phyloP scores from a whole-genome alignment of 2,888 invertebrate genomes.

The Bursaphelenchus okinawaensis region DNA sequence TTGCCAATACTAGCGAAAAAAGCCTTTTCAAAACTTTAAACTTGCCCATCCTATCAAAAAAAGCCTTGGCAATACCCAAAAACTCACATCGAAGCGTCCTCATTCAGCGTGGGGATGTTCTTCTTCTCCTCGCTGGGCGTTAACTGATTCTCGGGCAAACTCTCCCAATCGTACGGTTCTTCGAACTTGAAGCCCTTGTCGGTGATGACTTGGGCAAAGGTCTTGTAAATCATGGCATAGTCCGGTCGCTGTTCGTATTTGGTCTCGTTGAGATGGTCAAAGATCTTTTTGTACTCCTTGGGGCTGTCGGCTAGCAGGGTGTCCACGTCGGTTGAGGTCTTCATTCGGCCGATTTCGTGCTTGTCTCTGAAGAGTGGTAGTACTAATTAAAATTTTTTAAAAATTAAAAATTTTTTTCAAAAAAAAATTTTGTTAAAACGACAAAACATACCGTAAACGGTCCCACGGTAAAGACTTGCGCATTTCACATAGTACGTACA shows the following conservation, averaged over 20 bases:
- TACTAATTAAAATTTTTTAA: neutral
- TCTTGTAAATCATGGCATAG: conserved; percentile 24
- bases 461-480: conserved; percentile 41
- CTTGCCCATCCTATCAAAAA: conserved; percentile 8
- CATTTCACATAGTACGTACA: conserved; percentile 45
- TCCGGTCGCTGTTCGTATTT: conserved; percentile 35
- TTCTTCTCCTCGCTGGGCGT: conserved; percentile 7
- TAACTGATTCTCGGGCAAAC: neutral
- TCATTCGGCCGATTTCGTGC: conserved; percentile 23
- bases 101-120: conserved; percentile 10
- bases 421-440: too few species aligned
- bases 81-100: conserved; percentile 3
- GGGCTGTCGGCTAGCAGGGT: conserved; percentile 36
- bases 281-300: conserved; percentile 27
- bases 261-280: conserved; percentile 27
- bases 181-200: conserved; percentile 16
- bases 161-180: conserved; percentile 26
- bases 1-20: too few species aligned
- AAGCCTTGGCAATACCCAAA: neutral
- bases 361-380: conserved; percentile 19
- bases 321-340: conserved; percentile 24
- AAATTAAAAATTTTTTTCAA: too few species aligned
- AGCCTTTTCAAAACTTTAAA: too few species aligned
- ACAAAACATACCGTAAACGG: neutral
- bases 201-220: conserved; percentile 13